phyloP scores from a whole-genome alignment of 1,140 invertebrate genomes.

The Notospermus geniculatus region DNA sequence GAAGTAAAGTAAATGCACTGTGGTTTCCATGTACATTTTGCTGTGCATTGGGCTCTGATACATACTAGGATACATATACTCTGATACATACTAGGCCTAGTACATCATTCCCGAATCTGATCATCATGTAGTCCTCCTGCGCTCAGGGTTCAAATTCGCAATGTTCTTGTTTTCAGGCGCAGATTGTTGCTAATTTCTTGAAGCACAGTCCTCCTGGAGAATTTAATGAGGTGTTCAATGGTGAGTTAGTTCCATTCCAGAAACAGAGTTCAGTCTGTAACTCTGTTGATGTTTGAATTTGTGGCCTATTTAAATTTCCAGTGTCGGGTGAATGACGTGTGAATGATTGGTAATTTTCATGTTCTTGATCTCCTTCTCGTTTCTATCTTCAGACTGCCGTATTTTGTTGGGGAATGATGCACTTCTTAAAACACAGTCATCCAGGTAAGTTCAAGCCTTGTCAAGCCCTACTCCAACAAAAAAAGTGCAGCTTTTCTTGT shows the following conservation, averaged over 20 bases:
- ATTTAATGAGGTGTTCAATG: slow-evolving; percentile 99
- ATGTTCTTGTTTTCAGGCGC: slow-evolving; percentile 63
- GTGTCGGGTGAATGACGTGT: slow-evolving; percentile 1
- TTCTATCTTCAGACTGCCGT: slow-evolving; percentile 76
- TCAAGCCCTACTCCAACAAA: too few relatives aligned
- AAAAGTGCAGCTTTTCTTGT: too few relatives aligned
- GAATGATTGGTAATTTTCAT: background rate
- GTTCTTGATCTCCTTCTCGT: slow-evolving; percentile 21
- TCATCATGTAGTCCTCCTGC: too few relatives aligned
- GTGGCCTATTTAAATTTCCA: too few relatives aligned
- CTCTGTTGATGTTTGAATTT: too few relatives aligned
- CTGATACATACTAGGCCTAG: too few relatives aligned
- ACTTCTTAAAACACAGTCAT: slow-evolving; percentile 91
- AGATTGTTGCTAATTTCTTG: slow-evolving; percentile 97
- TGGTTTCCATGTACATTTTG: background rate
- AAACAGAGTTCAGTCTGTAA: too few relatives aligned
- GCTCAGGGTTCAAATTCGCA: too few relatives aligned
- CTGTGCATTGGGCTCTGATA: background rate
- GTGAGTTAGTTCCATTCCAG: slow-evolving; percentile 51
- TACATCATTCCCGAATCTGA: too few relatives aligned
- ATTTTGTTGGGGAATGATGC: slow-evolving; percentile 93
- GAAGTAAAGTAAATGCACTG: background rate
- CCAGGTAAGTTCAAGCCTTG: slow-evolving; percentile 59
- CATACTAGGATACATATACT: too few relatives aligned
- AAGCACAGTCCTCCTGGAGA: slow-evolving; percentile 97